Conservation (phyloP, 2,888 invertebrate species). For the Drosophila austrosaltans region DNA sequence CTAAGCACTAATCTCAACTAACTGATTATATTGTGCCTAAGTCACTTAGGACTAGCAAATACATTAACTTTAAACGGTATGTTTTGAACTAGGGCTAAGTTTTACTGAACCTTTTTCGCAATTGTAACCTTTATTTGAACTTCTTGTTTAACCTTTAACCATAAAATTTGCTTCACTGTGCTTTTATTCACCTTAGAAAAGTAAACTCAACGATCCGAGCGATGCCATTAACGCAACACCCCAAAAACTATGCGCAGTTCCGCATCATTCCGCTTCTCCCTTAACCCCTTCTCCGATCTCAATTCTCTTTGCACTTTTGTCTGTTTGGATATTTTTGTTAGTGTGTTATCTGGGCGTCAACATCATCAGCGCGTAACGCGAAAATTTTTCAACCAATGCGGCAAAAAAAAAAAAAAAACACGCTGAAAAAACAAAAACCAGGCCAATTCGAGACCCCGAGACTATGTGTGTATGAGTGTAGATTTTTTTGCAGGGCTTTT, state of each 20-base stretch:
- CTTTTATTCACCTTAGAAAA: slow-evolving; percentile 23
- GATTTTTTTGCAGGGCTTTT: slow-evolving; percentile 19
- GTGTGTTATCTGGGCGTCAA: slow-evolving; percentile 69
- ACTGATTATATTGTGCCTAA: too few species aligned
- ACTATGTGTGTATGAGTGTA: slow-evolving; percentile 9
- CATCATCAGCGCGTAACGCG: slow-evolving; percentile 69
- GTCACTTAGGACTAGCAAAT: too few species aligned
- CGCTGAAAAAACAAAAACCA: slow-evolving; percentile 11
- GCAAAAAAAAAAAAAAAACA: slow-evolving; percentile 31
- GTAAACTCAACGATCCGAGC: slow-evolving; percentile 41
- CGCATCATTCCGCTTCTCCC: background rate
- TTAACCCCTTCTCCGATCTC: background rate
- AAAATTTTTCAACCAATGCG: slow-evolving; percentile 52
- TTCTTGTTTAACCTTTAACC: too few species aligned
- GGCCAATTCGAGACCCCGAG: slow-evolving; percentile 18
- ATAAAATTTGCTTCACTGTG: slow-evolving; percentile 31
- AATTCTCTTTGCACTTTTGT: slow-evolving; percentile 24
- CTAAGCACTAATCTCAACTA: too few species aligned
- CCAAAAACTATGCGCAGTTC: slow-evolving; percentile 21
- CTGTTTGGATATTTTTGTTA: slow-evolving; percentile 39
- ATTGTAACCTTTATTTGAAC: too few species aligned
- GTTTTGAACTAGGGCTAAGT: too few species aligned
- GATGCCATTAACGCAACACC: slow-evolving; percentile 41
- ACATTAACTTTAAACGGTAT: too few species aligned
- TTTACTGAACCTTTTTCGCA: too few species aligned